Conservation (phyloP, 2,888 invertebrate genomes). For the Campoplex nolae region DNA sequence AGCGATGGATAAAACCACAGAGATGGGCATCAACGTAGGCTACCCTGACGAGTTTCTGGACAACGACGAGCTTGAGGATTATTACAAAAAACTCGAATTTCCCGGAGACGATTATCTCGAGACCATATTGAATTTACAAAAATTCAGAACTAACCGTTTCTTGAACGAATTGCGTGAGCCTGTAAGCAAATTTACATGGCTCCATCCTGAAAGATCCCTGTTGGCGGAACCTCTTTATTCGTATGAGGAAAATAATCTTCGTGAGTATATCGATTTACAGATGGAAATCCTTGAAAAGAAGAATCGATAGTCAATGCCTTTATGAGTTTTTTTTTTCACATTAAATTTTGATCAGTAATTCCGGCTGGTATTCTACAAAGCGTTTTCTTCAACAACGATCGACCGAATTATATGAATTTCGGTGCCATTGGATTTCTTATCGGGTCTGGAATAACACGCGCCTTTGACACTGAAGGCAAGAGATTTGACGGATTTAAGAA, state of each 20-base stretch:
- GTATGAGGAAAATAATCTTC: conserved; percentile 86
- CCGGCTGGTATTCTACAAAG: conserved; percentile 97
- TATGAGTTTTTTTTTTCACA: neutral
- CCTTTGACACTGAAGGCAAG: too few species aligned
- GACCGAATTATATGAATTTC: too few species aligned
- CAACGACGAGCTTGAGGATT: conserved; percentile 91
- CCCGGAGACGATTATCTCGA: conserved; percentile 84
- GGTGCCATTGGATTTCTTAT: too few species aligned
- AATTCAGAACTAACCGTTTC: conserved; percentile 85
- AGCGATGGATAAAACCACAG: conserved; percentile 92
- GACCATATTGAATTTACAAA: conserved; percentile 85
- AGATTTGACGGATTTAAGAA: too few species aligned
- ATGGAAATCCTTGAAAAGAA: too few species aligned
- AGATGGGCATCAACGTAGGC: conserved; percentile 96
- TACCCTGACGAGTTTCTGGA: conserved; percentile 96
- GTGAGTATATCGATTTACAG: neutral
- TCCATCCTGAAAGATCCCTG: conserved; percentile 85
- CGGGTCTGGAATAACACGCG: too few species aligned
- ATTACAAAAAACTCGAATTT: conserved; percentile 87
- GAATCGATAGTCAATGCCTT: too few species aligned
- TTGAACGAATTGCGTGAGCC: conserved; percentile 85
- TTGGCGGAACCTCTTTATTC: conserved; percentile 87
- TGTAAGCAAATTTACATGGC: conserved; percentile 86
- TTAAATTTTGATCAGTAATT: conserved; percentile 80
- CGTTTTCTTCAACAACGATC: conserved; percentile 79